Conservation (phyloP, 2,888 invertebrate species). For the Clitarchus hookeri region DNA sequence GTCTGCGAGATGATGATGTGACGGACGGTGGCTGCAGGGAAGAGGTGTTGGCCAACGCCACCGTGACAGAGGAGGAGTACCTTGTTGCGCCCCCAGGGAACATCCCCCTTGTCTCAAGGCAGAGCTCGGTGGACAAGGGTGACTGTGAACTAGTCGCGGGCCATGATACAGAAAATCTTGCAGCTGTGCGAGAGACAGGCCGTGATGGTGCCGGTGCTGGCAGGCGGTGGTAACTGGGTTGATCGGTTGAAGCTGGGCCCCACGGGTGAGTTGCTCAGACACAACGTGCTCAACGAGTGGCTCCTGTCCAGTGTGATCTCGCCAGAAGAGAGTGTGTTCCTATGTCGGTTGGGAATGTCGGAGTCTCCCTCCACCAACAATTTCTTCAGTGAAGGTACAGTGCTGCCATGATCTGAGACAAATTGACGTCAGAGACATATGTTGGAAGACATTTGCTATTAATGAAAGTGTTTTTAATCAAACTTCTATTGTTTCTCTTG, state of each 20-base stretch:
- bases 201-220: slow-evolving; percentile 42
- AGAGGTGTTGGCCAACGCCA: slow-evolving; percentile 75
- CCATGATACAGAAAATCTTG: slow-evolving; percentile 41
- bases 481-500: no score
- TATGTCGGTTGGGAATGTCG: slow-evolving; percentile 36
- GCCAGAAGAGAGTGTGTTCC: slow-evolving; percentile 58
- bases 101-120: slow-evolving; percentile 63
- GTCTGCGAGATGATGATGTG: slow-evolving; percentile 70
- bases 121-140: background rate
- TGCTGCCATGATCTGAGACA: no score
- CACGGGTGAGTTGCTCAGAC: slow-evolving; percentile 58
- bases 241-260: slow-evolving; percentile 52
- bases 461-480: no score
- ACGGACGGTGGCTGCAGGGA: slow-evolving; percentile 70
- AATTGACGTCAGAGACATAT: no score
- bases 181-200: slow-evolving; percentile 44
- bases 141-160: background rate
- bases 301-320: slow-evolving; percentile 56
- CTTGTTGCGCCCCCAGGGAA: slow-evolving; percentile 90
- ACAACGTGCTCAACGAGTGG: slow-evolving; percentile 64
- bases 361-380: background rate
- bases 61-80: slow-evolving; percentile 81
- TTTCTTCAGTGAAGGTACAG: background rate
- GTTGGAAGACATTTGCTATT: no score
- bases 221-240: slow-evolving; percentile 20